Evolutionary conservation across 2,888 invertebrate species (phyloP).

Genomic region (Pterostichus niger): DNA sequence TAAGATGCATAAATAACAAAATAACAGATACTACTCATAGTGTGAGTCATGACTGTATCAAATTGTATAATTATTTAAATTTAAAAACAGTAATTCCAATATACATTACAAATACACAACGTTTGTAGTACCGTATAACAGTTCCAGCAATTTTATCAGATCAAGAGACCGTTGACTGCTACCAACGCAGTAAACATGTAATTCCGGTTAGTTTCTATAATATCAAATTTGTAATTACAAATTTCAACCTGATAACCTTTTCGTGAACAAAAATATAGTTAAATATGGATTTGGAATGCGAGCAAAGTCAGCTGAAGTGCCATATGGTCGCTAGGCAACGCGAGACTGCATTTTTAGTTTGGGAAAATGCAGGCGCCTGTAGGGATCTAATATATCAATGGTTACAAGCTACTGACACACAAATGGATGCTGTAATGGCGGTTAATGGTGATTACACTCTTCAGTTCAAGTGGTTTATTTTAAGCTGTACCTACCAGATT

Average conservation of each 20-base stretch:
- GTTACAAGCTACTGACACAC: slow-evolving; percentile 55
- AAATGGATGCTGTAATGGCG: slow-evolving; percentile 46
- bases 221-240: slow-evolving; percentile 62
- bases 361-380: slow-evolving; percentile 42
- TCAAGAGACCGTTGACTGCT: slow-evolving; percentile 1
- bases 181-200: not conserved
- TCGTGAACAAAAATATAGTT: slow-evolving; percentile 38
- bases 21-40: too few species aligned
- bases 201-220: slow-evolving; percentile 48
- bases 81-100: not conserved
- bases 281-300: slow-evolving; percentile 59
- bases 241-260: slow-evolving; percentile 62
- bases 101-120: too few species aligned
- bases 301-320: slow-evolving; percentile 43
- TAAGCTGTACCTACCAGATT: too few species aligned
- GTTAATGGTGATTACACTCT: slow-evolving; percentile 13
- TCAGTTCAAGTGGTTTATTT: not conserved
- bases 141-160: not conserved
- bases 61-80: too few species aligned
- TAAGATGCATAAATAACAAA: too few species aligned
- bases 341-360: slow-evolving; percentile 8
- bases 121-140: not conserved
- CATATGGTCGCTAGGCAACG: slow-evolving; percentile 52
- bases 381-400: slow-evolving; percentile 39
- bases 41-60: too few species aligned